Evolutionary conservation across 2,113 vertebrate genomes (phyloP).

Genomic region (Psammodynastes pulverulentus): DNA sequence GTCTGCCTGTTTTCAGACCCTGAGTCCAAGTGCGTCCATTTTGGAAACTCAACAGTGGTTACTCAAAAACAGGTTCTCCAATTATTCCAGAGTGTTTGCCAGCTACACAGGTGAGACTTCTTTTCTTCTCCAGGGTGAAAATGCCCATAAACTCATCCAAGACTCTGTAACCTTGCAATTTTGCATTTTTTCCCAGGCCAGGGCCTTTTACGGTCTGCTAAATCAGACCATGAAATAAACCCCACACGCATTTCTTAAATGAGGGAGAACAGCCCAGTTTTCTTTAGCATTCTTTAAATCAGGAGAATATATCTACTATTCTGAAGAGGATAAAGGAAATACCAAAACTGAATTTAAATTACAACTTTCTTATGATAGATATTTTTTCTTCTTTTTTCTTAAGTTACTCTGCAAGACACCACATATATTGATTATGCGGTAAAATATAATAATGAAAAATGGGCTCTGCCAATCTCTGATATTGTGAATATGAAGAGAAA

Average conservation of each 20-base stretch:
- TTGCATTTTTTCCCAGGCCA: background rate
- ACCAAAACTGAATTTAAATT: background rate
- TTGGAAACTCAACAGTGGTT: constrained; percentile 64
- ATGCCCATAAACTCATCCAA: too few relatives aligned
- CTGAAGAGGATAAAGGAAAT: background rate
- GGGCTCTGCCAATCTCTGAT: background rate
- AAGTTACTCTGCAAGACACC: background rate
- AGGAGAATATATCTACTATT: background rate
- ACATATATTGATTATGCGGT: background rate
- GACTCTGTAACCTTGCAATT: background rate
- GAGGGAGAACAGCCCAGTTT: background rate
- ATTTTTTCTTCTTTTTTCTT: background rate
- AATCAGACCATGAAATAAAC: background rate
- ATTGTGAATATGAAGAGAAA: background rate
- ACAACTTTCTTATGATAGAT: background rate
- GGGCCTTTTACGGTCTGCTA: background rate
- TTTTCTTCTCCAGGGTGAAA: background rate
- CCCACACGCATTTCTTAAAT: background rate
- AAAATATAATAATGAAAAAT: background rate
- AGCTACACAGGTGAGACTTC: constrained; percentile 55
- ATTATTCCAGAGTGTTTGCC: constrained; percentile 45
- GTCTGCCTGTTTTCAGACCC: constrained; percentile 30
- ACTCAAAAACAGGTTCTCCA: constrained; percentile 48
- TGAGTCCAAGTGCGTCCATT: constrained; percentile 55
- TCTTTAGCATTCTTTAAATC: background rate